These are phyloP conservation scores for Ciconia stormi DNA, from an alignment of 2,113 vertebrate genomes.

Conservation along the genomic window DNA sequence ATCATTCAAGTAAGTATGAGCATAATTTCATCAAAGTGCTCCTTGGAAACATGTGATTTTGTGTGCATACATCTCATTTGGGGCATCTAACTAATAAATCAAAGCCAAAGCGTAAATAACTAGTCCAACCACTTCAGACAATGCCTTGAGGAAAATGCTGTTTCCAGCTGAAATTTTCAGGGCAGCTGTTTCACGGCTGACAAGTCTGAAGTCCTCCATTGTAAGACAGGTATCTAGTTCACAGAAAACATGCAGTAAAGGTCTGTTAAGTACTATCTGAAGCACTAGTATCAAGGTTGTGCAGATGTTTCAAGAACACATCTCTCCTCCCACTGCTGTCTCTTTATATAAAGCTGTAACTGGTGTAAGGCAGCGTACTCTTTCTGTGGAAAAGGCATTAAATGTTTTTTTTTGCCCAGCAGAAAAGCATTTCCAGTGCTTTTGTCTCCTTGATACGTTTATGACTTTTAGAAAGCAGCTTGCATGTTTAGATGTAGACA, in stretches of 20 bases:
- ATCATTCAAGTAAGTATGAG: background rate
- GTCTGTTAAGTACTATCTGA: background rate
- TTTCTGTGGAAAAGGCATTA: background rate
- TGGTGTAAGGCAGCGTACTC: background rate
- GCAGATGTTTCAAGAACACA: background rate
- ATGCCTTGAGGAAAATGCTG: background rate
- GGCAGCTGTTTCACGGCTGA: background rate
- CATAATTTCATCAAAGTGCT: background rate
- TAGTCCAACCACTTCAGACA: background rate
- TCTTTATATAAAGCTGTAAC: background rate
- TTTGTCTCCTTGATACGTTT: background rate
- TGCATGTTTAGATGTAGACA: rapidly evolving
- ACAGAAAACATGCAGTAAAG: background rate
- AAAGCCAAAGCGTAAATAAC: background rate
- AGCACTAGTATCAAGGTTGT: background rate
- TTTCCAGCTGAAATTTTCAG: background rate
- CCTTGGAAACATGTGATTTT: background rate
- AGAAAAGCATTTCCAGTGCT: background rate
- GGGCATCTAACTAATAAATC: background rate
- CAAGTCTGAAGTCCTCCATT: background rate
- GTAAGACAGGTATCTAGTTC: background rate
- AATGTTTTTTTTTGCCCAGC: background rate
- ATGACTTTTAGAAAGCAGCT: background rate
- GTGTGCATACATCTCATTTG: background rate
- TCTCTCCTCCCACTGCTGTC: background rate